phyloP scores from a whole-genome alignment of 2,888 invertebrate genomes.

The Desoria tigrina region DNA sequence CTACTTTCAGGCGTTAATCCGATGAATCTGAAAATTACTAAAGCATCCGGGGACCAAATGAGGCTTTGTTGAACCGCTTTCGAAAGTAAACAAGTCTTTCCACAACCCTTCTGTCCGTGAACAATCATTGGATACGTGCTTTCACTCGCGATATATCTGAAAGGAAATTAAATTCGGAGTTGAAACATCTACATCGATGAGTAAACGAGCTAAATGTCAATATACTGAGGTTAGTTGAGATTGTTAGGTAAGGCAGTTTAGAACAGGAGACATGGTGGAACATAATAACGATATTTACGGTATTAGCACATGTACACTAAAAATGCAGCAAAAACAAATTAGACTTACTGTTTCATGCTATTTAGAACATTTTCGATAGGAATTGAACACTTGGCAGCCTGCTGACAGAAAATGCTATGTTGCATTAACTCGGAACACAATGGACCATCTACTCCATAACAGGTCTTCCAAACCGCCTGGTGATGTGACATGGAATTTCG shows the following conservation, averaged over 20 bases:
- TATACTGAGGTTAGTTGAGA: no score
- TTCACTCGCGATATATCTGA: conserved; percentile 68
- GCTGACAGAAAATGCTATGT: conserved; percentile 72
- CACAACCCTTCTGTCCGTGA: conserved; percentile 77
- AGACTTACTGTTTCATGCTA: conserved; percentile 67
- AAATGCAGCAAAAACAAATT: no score
- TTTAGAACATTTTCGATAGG: conserved; percentile 70
- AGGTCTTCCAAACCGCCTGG: conserved; percentile 61
- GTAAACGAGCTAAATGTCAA: no score
- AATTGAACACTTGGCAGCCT: conserved; percentile 69
- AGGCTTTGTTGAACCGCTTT: conserved; percentile 74
- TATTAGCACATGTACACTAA: background rate
- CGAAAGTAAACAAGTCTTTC: conserved; percentile 78
- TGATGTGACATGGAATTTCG: no score
- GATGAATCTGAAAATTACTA: conserved; percentile 63
- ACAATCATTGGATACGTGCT: conserved; percentile 68
- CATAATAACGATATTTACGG: background rate
- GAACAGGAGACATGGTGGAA: background rate
- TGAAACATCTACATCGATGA: no score
- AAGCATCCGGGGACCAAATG: conserved; percentile 56
- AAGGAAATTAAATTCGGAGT: no score
- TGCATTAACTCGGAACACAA: conserved; percentile 70
- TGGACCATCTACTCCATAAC: conserved; percentile 64
- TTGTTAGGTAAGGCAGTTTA: no score
- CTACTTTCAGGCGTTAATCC: conserved; percentile 57